phyloP scores from a whole-genome alignment of 1,140 invertebrate genomes.

The Atta cephalotes region DNA sequence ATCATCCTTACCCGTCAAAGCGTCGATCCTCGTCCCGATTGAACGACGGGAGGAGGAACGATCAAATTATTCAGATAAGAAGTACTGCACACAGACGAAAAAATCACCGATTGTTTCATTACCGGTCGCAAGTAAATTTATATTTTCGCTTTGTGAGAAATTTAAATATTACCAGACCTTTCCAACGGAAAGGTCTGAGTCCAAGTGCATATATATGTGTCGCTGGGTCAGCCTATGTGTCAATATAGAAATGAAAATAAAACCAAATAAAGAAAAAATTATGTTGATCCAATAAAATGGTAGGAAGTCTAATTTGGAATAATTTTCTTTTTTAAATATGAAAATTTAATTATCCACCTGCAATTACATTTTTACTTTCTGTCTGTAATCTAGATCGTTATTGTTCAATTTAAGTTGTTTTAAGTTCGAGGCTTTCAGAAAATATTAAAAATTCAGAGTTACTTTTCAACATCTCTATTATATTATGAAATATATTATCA shows the following conservation, averaged over 20 bases:
- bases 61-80: slow-evolving; percentile 50
- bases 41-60: slow-evolving; percentile 31
- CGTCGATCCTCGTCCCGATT: slow-evolving; percentile 63
- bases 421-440: too few species aligned
- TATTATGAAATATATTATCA: too few species aligned
- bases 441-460: too few species aligned
- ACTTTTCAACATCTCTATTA: too few species aligned
- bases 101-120: slow-evolving; percentile 34
- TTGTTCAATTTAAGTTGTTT: too few species aligned
- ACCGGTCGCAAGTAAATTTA: slow-evolving; percentile 7
- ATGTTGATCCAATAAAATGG: background rate
- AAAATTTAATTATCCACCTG: too few species aligned
- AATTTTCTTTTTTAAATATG: background rate
- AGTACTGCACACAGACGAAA: background rate
- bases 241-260: slow-evolving; percentile 1
- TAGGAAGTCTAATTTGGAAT: background rate
- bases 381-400: too few species aligned
- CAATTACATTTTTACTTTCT: too few species aligned
- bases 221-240: slow-evolving; percentile 23
- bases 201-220: slow-evolving; percentile 24
- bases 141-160: slow-evolving; percentile 22
- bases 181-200: slow-evolving; percentile 8
- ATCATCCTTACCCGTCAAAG: slow-evolving; percentile 77
- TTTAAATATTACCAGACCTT: slow-evolving; percentile 40
- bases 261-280: background rate